Evolutionary conservation across 2,113 vertebrate species (phyloP).

Genomic region (Penelope pileata): DNA sequence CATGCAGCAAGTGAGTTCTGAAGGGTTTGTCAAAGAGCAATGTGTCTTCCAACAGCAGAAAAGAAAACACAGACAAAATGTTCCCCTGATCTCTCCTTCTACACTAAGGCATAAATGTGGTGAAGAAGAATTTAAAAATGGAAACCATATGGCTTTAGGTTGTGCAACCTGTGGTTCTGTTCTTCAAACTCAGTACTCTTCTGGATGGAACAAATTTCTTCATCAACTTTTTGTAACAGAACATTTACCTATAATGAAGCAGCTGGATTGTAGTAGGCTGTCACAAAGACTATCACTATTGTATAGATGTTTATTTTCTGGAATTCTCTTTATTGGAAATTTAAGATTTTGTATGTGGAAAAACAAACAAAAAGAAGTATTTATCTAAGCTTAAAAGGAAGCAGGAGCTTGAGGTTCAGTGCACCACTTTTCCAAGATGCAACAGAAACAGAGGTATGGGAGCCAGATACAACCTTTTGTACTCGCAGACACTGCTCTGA

Average conservation of each 20-base stretch:
- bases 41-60: conserved; percentile 29
- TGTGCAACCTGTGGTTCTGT: neutral
- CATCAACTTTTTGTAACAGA: neutral
- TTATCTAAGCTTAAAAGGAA: neutral
- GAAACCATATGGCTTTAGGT: conserved; percentile 49
- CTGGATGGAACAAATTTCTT: conserved; percentile 2
- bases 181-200: conserved; percentile 1
- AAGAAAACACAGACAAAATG: conserved; percentile 34
- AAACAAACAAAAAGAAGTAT: neutral
- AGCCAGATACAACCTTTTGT: conserved; percentile 6
- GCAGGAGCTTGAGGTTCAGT: neutral
- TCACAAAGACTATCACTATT: neutral
- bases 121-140: conserved; percentile 51
- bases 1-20: neutral
- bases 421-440: neutral
- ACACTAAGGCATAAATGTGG: conserved; percentile 1
- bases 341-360: neutral
- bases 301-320: neutral
- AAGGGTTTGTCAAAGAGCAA: conserved; percentile 9
- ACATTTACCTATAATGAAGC: neutral
- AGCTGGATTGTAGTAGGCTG: neutral
- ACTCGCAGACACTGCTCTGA: neutral
- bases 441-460: neutral
- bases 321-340: neutral
- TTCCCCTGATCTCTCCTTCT: conserved; percentile 31